Conservation (phyloP, 2,113 vertebrate species). For the Paralichthys olivaceus region DNA sequence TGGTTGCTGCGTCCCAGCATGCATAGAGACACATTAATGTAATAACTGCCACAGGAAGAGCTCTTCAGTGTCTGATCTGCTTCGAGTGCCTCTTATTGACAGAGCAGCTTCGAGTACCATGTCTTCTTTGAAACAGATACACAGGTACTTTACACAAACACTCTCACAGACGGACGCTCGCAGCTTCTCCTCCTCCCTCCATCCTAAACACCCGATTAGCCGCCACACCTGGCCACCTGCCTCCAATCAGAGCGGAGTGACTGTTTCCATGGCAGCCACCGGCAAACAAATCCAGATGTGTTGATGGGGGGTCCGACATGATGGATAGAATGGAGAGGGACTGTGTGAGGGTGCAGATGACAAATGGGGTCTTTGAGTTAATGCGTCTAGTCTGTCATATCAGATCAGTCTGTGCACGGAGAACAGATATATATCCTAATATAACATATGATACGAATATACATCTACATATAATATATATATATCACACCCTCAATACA, state of each 20-base stretch:
- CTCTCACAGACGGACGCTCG: conserved; percentile 12
- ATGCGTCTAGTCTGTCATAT: neutral
- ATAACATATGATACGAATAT: neutral
- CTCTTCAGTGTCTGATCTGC: conserved; percentile 41
- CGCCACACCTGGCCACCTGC: conserved; percentile 76
- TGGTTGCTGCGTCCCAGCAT: conserved; percentile 27
- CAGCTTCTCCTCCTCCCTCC: conserved; percentile 60
- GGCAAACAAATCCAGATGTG: conserved; percentile 26
- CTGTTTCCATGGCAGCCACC: conserved; percentile 55
- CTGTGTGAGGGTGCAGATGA: conserved; percentile 4
- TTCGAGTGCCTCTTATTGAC: conserved; percentile 58
- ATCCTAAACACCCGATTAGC: conserved; percentile 76
- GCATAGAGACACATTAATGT: conserved; percentile 40
- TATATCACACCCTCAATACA: too few relatives aligned
- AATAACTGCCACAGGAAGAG: conserved; percentile 39
- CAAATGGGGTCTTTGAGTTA: conserved; percentile 12
- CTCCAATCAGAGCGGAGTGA: conserved; percentile 68
- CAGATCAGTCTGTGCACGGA: neutral
- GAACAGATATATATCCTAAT: neutral
- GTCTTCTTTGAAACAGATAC: conserved; percentile 33
- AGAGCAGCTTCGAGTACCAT: conserved; percentile 34
- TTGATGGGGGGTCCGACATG: conserved; percentile 33
- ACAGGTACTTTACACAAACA: conserved; percentile 9
- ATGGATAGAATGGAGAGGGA: conserved; percentile 32
- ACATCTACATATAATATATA: too few relatives aligned